Evolutionary conservation across 92 coral and sea anemone species (phyloP), one percentile per base, ranked within the genome.

Genomic region (Porites evermanni): DNA sequence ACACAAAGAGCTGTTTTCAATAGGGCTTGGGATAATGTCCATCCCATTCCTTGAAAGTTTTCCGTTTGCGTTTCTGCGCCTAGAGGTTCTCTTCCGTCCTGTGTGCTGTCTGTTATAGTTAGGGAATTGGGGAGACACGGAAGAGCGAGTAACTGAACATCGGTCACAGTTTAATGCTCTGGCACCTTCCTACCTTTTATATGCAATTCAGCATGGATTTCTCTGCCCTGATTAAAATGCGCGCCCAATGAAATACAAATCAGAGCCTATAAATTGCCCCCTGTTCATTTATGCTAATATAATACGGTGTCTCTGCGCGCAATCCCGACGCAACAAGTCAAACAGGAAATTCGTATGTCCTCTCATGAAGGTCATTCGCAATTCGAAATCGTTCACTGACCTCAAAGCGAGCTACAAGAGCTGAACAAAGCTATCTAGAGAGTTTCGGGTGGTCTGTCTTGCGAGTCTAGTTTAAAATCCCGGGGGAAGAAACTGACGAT

Each of bases 141-240:
- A 47, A 64, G 72, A 83, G 80, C 72, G 80, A 56, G 58, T 80
- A 23, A 72, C 90, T 69, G 72, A 63, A 86, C 56, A 84, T 90
- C 90, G 60, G 93, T 85, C 93, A 90, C 93, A 90, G 78, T 90
- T 86, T 75, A 70, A 16, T 81, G 90, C 65, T 73, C 68, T 61
- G 38, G 64, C 72, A 74, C 64, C 72, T 20, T 47, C 47, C 51
- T 67, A 44, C 13, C 72, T 73, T 61, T 61, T n/a, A 56, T 8
- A 12, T 19, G 24, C 70, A 59, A 70, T 47, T 59, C 19, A 10
- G 79, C 47, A 71, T 51, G 51, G 53, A 72, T 82, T 38, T 51
- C 87, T 44, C 58, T 61, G 78, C 71, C 17, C 12, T 26, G 12
- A 7, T 13, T 44, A 70, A 38, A 70, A 61, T 58, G 80, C 74